Percentiles rank a stretch among this genome's conserved stretches.
These are phyloP conservation scores for Xiphophorus maculatus DNA, from an alignment of 2,113 vertebrate species.

Conservation along the genomic window DNA sequence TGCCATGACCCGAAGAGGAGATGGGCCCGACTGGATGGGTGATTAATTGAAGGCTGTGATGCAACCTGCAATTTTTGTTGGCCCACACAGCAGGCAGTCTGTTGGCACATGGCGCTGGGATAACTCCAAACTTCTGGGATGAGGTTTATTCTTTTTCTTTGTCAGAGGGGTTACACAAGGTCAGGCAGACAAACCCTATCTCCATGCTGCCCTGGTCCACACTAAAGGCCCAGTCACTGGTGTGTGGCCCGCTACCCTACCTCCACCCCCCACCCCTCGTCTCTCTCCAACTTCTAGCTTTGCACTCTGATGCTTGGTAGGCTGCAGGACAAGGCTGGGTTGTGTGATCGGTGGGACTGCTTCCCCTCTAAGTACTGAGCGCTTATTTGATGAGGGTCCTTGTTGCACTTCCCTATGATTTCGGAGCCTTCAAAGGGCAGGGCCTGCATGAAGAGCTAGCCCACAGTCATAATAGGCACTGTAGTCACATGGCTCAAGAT, in stretches of 20 bases:
- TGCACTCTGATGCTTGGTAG: slow-evolving; percentile 67
- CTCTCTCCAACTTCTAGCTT: slow-evolving; percentile 41
- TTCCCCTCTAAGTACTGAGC: slow-evolving; percentile 77
- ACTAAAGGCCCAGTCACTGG: slow-evolving; percentile 75
- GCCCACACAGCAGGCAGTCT: background rate
- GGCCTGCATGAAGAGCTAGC: slow-evolving; percentile 53
- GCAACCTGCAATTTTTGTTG: background rate
- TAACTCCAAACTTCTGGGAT: background rate
- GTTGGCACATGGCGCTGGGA: background rate
- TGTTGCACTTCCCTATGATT: slow-evolving; percentile 83
- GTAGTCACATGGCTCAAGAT: slow-evolving; percentile 56
- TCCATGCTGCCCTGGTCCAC: slow-evolving; percentile 80
- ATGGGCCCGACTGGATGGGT: background rate
- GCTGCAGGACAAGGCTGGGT: slow-evolving; percentile 63
- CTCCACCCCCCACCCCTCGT: background rate
- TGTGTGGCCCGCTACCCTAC: slow-evolving; percentile 29
- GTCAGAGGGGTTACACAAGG: slow-evolving; percentile 31
- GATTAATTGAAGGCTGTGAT: background rate
- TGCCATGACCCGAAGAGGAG: background rate
- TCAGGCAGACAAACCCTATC: slow-evolving; percentile 74
- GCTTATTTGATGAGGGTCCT: slow-evolving; percentile 82
- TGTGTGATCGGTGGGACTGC: slow-evolving; percentile 73
- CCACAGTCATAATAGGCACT: slow-evolving; percentile 58
- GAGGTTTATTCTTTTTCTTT: background rate
- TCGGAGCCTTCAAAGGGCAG: slow-evolving; percentile 81